Conservation (phyloP, 2,113 vertebrate genomes). For the Myrmecophaga tridactyla region DNA sequence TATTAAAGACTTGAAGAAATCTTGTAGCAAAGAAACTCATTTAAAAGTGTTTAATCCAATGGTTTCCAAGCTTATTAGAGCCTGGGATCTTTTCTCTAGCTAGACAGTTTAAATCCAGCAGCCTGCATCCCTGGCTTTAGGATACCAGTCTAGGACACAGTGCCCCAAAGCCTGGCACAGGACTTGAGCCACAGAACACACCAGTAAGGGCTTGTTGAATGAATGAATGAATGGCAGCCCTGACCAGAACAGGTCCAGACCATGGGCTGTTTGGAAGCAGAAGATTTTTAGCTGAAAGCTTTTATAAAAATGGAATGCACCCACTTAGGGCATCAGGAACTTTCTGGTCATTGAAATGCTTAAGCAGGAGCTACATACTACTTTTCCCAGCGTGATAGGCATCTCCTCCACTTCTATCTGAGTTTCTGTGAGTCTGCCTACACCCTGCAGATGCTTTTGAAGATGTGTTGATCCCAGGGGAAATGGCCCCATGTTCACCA, state of each 20-base stretch:
- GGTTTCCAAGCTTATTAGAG: neutral
- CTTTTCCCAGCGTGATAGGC: neutral
- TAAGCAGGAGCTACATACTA: neutral
- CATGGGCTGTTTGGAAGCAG: neutral
- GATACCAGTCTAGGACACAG: neutral
- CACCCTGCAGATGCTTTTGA: neutral
- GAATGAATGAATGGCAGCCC: neutral
- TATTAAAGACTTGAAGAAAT: slow-evolving; percentile 44
- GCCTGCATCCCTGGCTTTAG: neutral
- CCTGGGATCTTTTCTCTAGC: slow-evolving; percentile 29
- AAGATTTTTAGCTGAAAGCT: neutral
- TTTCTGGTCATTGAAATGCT: neutral
- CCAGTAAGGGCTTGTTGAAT: neutral
- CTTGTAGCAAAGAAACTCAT: neutral
- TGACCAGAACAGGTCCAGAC: neutral
- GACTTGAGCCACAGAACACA: neutral
- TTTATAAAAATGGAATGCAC: neutral
- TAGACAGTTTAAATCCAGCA: neutral
- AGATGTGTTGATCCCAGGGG: neutral
- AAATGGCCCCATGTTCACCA: slow-evolving; percentile 20
- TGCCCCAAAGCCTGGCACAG: neutral
- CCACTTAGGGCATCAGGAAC: neutral
- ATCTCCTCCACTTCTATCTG: rapidly evolving
- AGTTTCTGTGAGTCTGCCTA: neutral
- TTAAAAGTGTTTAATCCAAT: slow-evolving; percentile 34